phyloP scores from a whole-genome alignment of 2,888 invertebrate species.

The Tetrapedia diversipes region DNA sequence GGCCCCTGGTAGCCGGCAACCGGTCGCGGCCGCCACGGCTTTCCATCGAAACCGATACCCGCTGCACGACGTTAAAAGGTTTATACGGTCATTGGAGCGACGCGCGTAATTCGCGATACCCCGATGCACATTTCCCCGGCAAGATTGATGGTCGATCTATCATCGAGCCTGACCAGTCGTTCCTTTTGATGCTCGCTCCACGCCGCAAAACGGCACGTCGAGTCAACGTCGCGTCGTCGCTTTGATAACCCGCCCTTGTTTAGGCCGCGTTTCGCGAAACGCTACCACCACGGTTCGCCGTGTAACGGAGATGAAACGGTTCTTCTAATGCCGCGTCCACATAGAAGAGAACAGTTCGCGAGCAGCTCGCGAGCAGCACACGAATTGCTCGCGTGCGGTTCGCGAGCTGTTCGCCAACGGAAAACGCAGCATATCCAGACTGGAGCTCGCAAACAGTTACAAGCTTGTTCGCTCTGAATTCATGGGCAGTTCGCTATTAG shows the following conservation, averaged over 20 bases:
- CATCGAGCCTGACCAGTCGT: conserved; percentile 9
- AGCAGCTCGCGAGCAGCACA: too few species aligned
- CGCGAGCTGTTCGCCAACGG: too few species aligned
- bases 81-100: conserved; percentile 45
- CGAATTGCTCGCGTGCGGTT: too few species aligned
- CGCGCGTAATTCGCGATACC: conserved; percentile 34
- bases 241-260: conserved; percentile 20
- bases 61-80: conserved; percentile 42
- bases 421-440: too few species aligned
- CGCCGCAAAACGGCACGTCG: too few species aligned
- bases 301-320: neutral
- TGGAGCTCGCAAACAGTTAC: too few species aligned
- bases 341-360: too few species aligned
- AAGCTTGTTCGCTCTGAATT: too few species aligned
- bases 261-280: neutral
- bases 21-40: conserved; percentile 43
- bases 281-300: neutral
- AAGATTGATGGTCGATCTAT: conserved; percentile 41
- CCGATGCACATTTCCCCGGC: conserved; percentile 30
- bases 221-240: neutral
- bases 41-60: conserved; percentile 48
- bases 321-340: too few species aligned
- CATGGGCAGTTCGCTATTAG: too few species aligned
- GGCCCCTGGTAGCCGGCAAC: conserved; percentile 47
- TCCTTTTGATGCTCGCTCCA: conserved; percentile 34